phyloP scores from a whole-genome alignment of 2,888 invertebrate genomes.

The Lasioglossum lativentre region DNA sequence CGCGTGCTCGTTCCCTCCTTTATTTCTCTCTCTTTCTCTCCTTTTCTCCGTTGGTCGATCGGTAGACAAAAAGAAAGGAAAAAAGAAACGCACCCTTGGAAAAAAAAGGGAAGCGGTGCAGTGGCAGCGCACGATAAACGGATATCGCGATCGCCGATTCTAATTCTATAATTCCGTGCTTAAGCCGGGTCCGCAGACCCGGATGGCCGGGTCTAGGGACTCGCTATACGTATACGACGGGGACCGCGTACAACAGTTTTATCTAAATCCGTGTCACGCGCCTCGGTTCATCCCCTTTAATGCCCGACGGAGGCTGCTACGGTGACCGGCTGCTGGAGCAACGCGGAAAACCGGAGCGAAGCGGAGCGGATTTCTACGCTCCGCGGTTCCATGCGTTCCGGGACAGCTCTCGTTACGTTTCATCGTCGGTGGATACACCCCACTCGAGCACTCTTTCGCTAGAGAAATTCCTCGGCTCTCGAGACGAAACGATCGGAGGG shows the following conservation, averaged over 20 bases:
- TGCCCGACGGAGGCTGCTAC: slow-evolving; percentile 40
- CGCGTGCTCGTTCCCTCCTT: not conserved
- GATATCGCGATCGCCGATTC: slow-evolving; percentile 76
- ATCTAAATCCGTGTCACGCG: slow-evolving; percentile 79
- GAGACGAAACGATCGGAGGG: not conserved
- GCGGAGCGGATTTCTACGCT: slow-evolving; percentile 4
- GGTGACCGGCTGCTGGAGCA: slow-evolving; percentile 16
- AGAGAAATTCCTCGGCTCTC: not conserved
- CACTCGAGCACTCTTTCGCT: not conserved
- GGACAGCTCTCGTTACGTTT: not conserved
- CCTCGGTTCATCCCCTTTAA: slow-evolving; percentile 75
- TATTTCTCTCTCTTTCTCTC: slow-evolving; percentile 9
- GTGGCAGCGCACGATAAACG: slow-evolving; percentile 75
- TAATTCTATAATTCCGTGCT: slow-evolving; percentile 79
- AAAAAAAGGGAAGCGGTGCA: slow-evolving; percentile 30
- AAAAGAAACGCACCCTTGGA: slow-evolving; percentile 36
- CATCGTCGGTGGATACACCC: too few species aligned
- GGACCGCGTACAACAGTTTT: slow-evolving; percentile 62
- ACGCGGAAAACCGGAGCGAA: slow-evolving; percentile 16
- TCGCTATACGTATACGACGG: slow-evolving; percentile 13
- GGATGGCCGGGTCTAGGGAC: not conserved
- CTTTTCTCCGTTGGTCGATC: not conserved
- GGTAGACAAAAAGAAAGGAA: slow-evolving; percentile 1
- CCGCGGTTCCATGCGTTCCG: not conserved
- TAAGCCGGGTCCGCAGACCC: slow-evolving; percentile 59